These are phyloP conservation scores for Tautogolabrus adspersus DNA, from an alignment of 2,113 vertebrate species.

Conservation along the genomic window DNA sequence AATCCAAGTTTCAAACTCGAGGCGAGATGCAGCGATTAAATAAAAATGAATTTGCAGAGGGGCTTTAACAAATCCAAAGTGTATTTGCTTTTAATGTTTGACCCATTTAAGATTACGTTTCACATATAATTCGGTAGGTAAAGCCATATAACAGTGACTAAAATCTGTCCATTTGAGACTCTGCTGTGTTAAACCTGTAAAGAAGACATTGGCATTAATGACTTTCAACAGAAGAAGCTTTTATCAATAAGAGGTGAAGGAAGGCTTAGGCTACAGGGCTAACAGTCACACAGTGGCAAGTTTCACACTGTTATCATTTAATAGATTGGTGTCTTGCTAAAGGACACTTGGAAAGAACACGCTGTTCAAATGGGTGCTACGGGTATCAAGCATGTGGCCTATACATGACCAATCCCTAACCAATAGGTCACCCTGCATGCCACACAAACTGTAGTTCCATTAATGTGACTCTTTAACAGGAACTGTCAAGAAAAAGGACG, in stretches of 20 bases:
- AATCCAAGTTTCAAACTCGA: no score
- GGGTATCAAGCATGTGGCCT: conserved; percentile 24
- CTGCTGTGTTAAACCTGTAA: conserved; percentile 1
- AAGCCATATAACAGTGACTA: no score
- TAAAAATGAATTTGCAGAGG: no score
- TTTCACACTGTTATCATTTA: neutral
- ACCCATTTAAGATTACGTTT: neutral
- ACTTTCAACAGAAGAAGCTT: neutral
- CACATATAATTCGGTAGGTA: no score
- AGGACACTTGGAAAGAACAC: conserved; percentile 14
- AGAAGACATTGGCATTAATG: neutral
- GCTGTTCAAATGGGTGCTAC: neutral
- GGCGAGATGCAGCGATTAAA: no score
- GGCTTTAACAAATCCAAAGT: neutral
- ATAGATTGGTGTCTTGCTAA: neutral
- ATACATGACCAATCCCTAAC: neutral
- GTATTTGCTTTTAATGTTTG: neutral
- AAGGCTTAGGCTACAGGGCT: neutral
- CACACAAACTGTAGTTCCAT: neutral
- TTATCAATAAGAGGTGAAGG: neutral
- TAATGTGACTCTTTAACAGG: conserved; percentile 6
- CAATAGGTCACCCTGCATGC: conserved; percentile 3
- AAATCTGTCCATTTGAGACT: neutral
- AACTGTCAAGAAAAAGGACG: neutral
- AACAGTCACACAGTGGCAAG: neutral